Base-by-base conservation (phyloP, 2,888 invertebrate species). In the Thera obeliscata region DNA sequence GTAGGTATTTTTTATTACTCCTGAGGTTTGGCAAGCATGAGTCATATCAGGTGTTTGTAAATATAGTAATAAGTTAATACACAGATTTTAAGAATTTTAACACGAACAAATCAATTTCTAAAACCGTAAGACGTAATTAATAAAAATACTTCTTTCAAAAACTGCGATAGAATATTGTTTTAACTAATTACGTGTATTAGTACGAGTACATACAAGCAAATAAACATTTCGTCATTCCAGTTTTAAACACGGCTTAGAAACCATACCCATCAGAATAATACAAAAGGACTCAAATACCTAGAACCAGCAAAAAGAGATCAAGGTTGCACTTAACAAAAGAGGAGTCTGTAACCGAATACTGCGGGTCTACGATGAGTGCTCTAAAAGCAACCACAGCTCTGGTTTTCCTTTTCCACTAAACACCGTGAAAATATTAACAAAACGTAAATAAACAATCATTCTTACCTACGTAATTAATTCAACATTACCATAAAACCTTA, bases 401-500 rank as follows among this genome's bases (percentile, higher is more conserved):
- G n/a, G 64, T 12, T 63, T 67, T 8, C 52, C 52, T 52, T 67
- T 48, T 48, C 72, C 55, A 66, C 59, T 55, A 70, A 62, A 67
- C 68, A 72, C 67, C 54, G 61, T 62, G 57, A 64, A 64, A 69
- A 46, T 56, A 38, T 46, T 46, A 67, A 70, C 49, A 61, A 70
- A 67, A 52, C 55, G 61, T 61, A 73, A 69, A 71, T 71, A 70
- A 52, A 12, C 58, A 61, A 63, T 33, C 55, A 63, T 61, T 68
- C 75, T 70, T 55, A 68, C 72, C 6, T 41, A 56, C 66, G 56
- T 69, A 58, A 78, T 78, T 77, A 71, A 80, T 77, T 75, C 57
- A 67, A 71, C 70, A 82, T 83, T 82, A 78, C 67, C 80, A 81
- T 82, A 80, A 73, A 78, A 66, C 74, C 61, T 75, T 79, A 78